Conservation (phyloP, 1,140 invertebrate species). For the Apis cerana region DNA sequence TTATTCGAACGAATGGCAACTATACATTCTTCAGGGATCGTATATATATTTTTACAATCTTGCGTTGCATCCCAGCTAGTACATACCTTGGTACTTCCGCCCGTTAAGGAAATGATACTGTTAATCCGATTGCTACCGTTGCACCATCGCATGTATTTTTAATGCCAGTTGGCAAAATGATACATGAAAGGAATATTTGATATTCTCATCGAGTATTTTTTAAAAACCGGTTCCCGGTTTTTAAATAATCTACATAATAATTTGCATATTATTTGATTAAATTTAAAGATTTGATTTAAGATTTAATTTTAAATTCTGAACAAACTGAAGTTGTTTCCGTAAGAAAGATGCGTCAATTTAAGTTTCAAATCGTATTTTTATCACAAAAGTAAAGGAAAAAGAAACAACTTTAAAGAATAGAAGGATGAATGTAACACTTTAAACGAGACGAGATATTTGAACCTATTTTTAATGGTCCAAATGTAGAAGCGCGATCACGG, state of each 20-base stretch:
- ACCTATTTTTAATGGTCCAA: constrained; percentile 3
- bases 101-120: constrained; percentile 17
- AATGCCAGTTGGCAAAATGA: constrained; percentile 5
- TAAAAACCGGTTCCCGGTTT: background rate
- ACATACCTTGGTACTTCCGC: constrained; percentile 8
- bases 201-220: background rate
- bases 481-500: background rate
- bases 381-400: background rate
- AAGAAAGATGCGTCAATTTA: too few species aligned
- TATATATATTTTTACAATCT: background rate
- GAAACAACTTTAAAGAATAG: background rate
- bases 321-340: too few species aligned
- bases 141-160: background rate
- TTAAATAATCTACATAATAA: too few species aligned
- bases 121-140: constrained; percentile 18
- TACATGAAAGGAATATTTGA: background rate
- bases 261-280: background rate
- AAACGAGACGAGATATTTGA: background rate
- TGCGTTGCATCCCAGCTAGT: constrained; percentile 8
- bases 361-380: too few species aligned
- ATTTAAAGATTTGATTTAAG: too few species aligned
- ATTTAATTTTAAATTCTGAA: too few species aligned
- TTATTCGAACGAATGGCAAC: background rate
- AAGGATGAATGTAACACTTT: background rate
- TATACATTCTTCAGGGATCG: background rate